These are phyloP conservation scores for Habrosyne pyritoides DNA, from an alignment of 2,888 invertebrate species.

Conservation along the genomic window DNA sequence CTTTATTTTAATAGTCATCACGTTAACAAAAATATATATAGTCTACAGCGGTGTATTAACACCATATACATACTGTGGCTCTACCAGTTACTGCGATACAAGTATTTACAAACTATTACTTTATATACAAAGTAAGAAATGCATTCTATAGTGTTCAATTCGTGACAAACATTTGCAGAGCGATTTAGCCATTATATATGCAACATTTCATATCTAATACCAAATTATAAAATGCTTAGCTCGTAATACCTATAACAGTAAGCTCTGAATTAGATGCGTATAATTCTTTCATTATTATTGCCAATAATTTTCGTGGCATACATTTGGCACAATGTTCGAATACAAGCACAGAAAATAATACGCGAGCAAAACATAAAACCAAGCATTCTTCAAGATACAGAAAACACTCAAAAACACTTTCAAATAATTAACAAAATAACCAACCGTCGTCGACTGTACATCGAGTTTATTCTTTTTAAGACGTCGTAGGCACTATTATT, in stretches of 20 bases:
- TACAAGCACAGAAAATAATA: conserved; percentile 43
- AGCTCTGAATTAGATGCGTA: conserved; percentile 58
- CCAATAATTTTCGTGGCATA: conserved; percentile 61
- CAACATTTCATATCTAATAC: background rate
- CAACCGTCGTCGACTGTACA: conserved; percentile 58
- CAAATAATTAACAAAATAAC: conserved; percentile 75
- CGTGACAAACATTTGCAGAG: conserved; percentile 12
- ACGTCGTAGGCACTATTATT: conserved; percentile 82
- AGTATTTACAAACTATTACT: conserved; percentile 71
- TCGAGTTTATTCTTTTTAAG: conserved; percentile 73
- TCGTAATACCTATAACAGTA: conserved; percentile 39
- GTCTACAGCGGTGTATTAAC: conserved; percentile 68
- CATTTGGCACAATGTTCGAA: conserved; percentile 70
- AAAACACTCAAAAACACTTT: conserved; percentile 73
- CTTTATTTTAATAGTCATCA: conserved; percentile 83
- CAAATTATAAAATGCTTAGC: conserved; percentile 2
- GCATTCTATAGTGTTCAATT: conserved; percentile 15
- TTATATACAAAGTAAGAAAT: conserved; percentile 65
- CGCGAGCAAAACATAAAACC: conserved; percentile 46
- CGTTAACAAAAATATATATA: conserved; percentile 83
- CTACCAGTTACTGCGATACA: conserved; percentile 53
- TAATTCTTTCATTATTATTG: conserved; percentile 50
- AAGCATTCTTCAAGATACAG: conserved; percentile 50
- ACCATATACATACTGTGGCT: conserved; percentile 59
- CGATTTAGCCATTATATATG: background rate